Evolutionary conservation across 1,140 invertebrate species (phyloP).

Genomic region (Archegozetes longisetosus): DNA sequence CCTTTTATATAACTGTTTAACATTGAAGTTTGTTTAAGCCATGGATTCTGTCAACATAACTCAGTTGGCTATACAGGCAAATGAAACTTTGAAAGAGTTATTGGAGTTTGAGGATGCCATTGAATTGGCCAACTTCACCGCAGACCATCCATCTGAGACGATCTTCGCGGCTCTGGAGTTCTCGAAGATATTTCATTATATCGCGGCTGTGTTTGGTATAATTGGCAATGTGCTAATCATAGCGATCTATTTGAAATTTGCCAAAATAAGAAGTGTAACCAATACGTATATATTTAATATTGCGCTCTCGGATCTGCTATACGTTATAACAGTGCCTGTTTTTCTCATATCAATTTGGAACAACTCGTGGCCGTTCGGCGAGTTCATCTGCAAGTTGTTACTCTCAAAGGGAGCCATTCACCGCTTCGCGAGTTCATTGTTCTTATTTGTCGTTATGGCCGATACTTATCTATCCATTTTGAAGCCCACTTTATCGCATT

Average conservation of each 20-base stretch:
- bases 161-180: constrained; percentile 9
- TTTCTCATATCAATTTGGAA: constrained; percentile 13
- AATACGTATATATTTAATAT: constrained; percentile 12
- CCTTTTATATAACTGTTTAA: no score
- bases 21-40: neutral
- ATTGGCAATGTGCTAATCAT: constrained; percentile 10
- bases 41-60: constrained; percentile 12
- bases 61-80: constrained; percentile 13
- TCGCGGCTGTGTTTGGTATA: constrained; percentile 7
- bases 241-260: neutral
- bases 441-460: constrained; percentile 2
- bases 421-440: constrained; percentile 9
- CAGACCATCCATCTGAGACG: neutral
- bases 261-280: constrained; percentile 5
- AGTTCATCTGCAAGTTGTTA: constrained; percentile 8
- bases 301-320: constrained; percentile 9
- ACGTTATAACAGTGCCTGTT: constrained; percentile 9
- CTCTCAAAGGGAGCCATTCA: constrained; percentile 11
- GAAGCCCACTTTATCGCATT: constrained; percentile 7
- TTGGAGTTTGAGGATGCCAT: constrained; percentile 8
- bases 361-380: constrained; percentile 13
- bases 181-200: constrained; percentile 12
- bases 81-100: constrained; percentile 13
- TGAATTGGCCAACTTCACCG: neutral
- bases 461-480: constrained; percentile 11